Conservation (phyloP, 2,113 vertebrate genomes). For the Colaptes auratus region DNA sequence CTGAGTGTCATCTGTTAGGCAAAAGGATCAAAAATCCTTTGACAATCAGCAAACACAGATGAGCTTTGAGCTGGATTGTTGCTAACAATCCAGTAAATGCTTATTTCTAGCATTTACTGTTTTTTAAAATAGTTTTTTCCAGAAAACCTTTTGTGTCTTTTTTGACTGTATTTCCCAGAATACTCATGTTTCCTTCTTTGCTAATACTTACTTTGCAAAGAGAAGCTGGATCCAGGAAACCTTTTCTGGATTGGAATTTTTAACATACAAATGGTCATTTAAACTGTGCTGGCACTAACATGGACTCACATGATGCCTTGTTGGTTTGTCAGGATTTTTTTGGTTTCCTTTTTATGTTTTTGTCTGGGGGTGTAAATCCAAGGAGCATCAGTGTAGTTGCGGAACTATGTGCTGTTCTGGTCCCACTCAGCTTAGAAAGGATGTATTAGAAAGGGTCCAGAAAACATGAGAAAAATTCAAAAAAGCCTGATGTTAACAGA, state of each 20-base stretch:
- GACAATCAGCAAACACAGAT: not conserved
- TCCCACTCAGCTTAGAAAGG: not conserved
- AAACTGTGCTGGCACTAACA: not conserved
- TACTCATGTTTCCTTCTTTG: not conserved
- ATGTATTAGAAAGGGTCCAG: not conserved
- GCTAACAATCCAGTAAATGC: not conserved
- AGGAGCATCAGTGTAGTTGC: not conserved
- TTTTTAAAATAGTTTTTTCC: not conserved
- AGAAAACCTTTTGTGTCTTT: not conserved
- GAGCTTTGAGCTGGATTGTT: not conserved
- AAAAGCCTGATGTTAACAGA: not conserved
- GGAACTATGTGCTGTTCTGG: not conserved
- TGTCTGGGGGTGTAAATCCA: not conserved
- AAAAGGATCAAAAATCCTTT: not conserved
- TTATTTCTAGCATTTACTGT: not conserved
- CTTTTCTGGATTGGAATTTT: not conserved
- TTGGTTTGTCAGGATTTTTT: not conserved
- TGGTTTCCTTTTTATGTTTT: not conserved
- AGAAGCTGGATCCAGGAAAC: not conserved
- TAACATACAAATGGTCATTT: not conserved
- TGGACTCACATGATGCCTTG: not conserved
- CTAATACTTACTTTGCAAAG: not conserved
- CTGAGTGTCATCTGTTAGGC: not conserved
- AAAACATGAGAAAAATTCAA: not conserved
- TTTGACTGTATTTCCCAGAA: not conserved